These are phyloP conservation scores for Thymallus thymallus DNA, from an alignment of 2,113 vertebrate species.

Conservation along the genomic window DNA sequence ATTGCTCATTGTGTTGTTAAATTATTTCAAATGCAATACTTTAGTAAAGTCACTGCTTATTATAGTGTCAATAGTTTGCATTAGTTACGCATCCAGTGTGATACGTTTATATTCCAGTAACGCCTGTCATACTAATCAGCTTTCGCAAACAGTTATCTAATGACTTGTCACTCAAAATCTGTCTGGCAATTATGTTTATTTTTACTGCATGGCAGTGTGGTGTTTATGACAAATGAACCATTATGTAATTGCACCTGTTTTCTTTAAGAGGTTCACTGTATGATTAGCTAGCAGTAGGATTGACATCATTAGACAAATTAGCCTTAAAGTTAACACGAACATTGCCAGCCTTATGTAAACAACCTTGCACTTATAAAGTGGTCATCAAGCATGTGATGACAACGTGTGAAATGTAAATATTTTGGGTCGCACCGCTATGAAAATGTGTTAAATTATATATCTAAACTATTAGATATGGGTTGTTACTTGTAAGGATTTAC, in stretches of 20 bases:
- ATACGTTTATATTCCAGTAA: conserved; percentile 43
- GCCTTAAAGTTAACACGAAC: conserved; percentile 16
- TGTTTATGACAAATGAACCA: conserved; percentile 74
- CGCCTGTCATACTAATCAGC: conserved; percentile 73
- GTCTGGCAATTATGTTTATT: conserved; percentile 77
- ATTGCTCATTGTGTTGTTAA: neutral
- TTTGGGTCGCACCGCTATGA: neutral
- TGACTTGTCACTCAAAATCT: conserved; percentile 80
- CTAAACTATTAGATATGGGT: too few species aligned
- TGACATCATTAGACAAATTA: conserved; percentile 41
- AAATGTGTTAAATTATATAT: neutral
- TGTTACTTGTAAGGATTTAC: too few species aligned
- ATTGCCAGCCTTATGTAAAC: conserved; percentile 7
- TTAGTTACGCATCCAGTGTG: too few species aligned
- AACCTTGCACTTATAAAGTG: neutral
- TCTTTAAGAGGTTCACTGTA: conserved; percentile 61
- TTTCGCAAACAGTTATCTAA: conserved; percentile 77
- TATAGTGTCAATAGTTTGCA: conserved; percentile 56
- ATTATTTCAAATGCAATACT: neutral
- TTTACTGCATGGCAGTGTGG: conserved; percentile 74
- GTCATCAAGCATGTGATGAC: neutral
- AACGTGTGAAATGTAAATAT: neutral
- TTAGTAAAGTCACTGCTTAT: neutral
- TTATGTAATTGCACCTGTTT: conserved; percentile 78
- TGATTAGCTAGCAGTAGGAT: conserved; percentile 69